These are phyloP conservation scores for Micromussa lordhowensis DNA, from an alignment of 92 coral and sea anemone genomes.

Conservation along the genomic window DNA sequence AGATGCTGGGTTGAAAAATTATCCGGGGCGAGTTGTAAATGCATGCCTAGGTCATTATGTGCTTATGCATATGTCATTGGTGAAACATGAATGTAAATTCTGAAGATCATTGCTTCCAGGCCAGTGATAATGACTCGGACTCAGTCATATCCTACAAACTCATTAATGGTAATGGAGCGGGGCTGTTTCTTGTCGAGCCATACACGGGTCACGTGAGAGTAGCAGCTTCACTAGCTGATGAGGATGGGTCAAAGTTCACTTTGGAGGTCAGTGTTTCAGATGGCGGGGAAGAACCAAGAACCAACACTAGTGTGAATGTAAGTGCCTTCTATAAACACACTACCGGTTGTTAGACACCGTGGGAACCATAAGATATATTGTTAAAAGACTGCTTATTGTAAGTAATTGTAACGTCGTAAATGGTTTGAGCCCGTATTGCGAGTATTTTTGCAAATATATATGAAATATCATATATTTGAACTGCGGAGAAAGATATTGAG, in stretches of 20 bases:
- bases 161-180: constrained; percentile 24
- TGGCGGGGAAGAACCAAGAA: constrained; percentile 27
- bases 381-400: too few relatives aligned
- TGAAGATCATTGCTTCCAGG: constrained; percentile 24
- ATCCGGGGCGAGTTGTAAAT: not conserved
- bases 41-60: not conserved
- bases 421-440: too few relatives aligned
- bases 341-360: not conserved
- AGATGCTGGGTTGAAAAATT: too few relatives aligned
- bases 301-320: constrained; percentile 50
- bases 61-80: not conserved
- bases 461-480: too few relatives aligned
- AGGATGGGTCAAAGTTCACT: constrained; percentile 46
- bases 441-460: too few relatives aligned
- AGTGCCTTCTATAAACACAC: not conserved
- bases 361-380: too few relatives aligned
- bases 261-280: constrained; percentile 60
- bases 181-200: constrained; percentile 61
- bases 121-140: constrained; percentile 56
- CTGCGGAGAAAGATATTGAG: too few relatives aligned
- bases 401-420: too few relatives aligned
- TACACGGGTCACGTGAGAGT: constrained; percentile 63
- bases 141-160: constrained; percentile 27
- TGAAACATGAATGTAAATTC: not conserved
- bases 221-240: constrained; percentile 45